Conservation (phyloP, 1,140 invertebrate species). For the Drosophila watanabei region DNA sequence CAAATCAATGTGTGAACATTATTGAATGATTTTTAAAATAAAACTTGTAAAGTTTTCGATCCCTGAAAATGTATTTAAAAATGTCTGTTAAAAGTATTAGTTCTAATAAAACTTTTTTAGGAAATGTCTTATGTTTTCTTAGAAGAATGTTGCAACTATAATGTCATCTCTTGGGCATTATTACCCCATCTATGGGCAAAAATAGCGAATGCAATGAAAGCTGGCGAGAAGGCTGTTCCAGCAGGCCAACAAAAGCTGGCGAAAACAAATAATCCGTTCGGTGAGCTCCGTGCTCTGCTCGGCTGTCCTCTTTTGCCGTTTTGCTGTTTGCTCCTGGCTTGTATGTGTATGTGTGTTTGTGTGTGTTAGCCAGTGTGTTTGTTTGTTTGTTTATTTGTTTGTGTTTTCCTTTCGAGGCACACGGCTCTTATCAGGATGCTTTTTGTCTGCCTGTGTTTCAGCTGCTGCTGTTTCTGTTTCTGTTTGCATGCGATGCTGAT, state of each 20-base stretch:
- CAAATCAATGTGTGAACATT: no score
- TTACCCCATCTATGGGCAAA: constrained; percentile 7
- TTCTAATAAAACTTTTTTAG: no score
- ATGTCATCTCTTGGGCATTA: constrained; percentile 15
- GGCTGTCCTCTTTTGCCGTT: constrained; percentile 37
- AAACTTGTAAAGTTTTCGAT: no score
- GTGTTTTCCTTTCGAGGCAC: constrained; percentile 62
- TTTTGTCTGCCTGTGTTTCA: constrained; percentile 43
- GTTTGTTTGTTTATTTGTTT: constrained; percentile 30
- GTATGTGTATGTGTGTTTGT: background rate
- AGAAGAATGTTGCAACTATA: background rate
- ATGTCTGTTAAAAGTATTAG: no score
- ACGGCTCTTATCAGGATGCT: constrained; percentile 55
- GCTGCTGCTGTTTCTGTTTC: constrained; percentile 27
- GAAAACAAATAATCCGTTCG: constrained; percentile 76
- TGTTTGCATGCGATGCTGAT: constrained; percentile 60
- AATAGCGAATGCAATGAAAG: constrained; percentile 32
- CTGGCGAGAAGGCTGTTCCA: constrained; percentile 32
- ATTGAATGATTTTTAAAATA: no score
- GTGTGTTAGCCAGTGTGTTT: constrained; percentile 25
- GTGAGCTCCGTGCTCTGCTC: constrained; percentile 36
- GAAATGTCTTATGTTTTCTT: background rate
- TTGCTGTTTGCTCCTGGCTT: constrained; percentile 31
- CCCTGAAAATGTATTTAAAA: no score
- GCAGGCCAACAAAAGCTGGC: constrained; percentile 74